Conservation (phyloP, 2,797 vertebrate species). For the Meriones psammophilus region DNA sequence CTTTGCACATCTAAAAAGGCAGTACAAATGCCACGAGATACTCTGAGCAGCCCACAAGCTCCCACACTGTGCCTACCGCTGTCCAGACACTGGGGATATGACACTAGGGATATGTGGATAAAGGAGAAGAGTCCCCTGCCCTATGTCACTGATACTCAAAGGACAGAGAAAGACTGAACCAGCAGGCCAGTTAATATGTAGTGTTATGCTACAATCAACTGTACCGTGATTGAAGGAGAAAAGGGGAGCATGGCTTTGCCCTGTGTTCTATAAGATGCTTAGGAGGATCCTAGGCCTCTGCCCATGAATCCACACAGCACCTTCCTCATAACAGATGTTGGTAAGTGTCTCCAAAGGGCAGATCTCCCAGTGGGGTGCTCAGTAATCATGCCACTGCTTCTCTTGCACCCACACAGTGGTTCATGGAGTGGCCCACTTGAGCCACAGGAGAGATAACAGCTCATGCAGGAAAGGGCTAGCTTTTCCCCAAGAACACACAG, state of each 20-base stretch:
- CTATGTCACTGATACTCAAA: background rate
- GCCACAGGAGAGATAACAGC: background rate
- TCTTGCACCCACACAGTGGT: background rate
- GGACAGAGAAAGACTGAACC: background rate
- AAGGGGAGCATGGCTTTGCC: too few relatives aligned
- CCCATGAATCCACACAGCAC: too few relatives aligned
- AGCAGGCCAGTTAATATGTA: background rate
- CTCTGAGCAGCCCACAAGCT: background rate
- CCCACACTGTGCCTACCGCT: background rate
- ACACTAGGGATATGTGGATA: background rate
- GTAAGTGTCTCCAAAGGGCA: background rate
- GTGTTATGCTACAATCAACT: background rate
- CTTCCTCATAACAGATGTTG: background rate
- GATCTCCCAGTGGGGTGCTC: background rate
- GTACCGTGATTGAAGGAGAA: background rate
- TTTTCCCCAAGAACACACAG: background rate
- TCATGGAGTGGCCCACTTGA: background rate
- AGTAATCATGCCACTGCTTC: background rate
- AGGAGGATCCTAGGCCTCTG: background rate
- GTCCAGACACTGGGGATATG: background rate
- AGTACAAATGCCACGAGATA: background rate
- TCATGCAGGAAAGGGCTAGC: background rate
- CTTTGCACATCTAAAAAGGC: background rate
- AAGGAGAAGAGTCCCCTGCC: background rate
- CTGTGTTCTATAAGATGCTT: background rate